phyloP scores from a whole-genome alignment of 2,797 vertebrate genomes.

The Echeneis naucrates region DNA sequence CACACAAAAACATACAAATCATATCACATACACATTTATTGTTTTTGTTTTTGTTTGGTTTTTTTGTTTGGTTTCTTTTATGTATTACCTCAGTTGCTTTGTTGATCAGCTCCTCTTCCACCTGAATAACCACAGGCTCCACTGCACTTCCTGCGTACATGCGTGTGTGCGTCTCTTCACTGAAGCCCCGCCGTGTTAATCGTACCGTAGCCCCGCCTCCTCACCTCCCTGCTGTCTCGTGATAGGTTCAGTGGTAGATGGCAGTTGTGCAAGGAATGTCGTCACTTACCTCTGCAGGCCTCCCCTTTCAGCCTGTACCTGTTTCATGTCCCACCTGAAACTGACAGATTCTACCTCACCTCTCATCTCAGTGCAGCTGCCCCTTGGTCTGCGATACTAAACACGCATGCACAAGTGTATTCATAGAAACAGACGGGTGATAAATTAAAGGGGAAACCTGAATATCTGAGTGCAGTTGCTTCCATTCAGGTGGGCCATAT shows the following conservation, averaged over 20 bases:
- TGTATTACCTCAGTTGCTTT: conserved; percentile 57
- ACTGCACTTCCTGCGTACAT: conserved; percentile 34
- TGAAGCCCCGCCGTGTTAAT: conserved; percentile 3
- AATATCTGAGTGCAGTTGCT: neutral
- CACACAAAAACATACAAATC: conserved; percentile 47
- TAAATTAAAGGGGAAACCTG: neutral
- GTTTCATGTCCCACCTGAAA: conserved; percentile 55
- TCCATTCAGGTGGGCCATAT: neutral
- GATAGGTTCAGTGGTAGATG: conserved; percentile 32
- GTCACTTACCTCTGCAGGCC: conserved; percentile 49
- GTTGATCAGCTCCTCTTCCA: conserved; percentile 14
- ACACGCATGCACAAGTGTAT: neutral
- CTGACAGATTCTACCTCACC: conserved; percentile 82
- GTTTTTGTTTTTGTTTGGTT: no score
- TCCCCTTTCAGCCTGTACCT: conserved; percentile 7
- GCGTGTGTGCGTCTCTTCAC: neutral
- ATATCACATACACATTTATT: no score
- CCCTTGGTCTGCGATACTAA: conserved; percentile 45
- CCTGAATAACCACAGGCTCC: conserved; percentile 24
- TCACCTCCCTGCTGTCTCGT: conserved; percentile 21
- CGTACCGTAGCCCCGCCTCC: conserved; percentile 13
- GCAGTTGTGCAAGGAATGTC: conserved; percentile 21
- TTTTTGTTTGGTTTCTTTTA: conserved; percentile 25
- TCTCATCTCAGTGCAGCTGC: conserved; percentile 66
- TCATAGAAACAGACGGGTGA: neutral